Evolutionary conservation across 2,888 invertebrate genomes (phyloP).

Genomic region (Melieria omissa): DNA sequence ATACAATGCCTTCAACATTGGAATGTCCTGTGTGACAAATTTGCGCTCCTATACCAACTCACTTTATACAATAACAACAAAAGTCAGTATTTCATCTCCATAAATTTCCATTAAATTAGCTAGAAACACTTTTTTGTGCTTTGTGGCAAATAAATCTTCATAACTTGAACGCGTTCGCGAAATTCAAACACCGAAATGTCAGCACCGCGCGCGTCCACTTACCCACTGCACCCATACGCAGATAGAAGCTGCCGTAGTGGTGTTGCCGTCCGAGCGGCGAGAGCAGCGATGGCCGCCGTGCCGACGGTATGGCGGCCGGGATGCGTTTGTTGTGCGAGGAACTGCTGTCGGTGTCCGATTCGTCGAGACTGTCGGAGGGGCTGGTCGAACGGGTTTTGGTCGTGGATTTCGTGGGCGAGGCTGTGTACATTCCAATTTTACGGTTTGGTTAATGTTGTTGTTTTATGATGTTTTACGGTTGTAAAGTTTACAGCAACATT

Average conservation of each 20-base stretch:
- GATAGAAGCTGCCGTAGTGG: slow-evolving; percentile 92
- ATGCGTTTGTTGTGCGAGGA: slow-evolving; percentile 62
- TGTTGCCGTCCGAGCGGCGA: slow-evolving; percentile 72
- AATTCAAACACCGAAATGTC: not conserved
- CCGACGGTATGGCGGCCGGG: slow-evolving; percentile 67
- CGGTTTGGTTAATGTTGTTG: not conserved
- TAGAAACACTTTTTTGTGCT: slow-evolving; percentile 20
- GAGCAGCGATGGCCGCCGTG: slow-evolving; percentile 68
- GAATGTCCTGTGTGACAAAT: too few species aligned
- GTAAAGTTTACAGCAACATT: too few species aligned
- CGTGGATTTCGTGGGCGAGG: slow-evolving; percentile 61
- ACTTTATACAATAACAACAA: not conserved
- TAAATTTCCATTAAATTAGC: slow-evolving; percentile 35
- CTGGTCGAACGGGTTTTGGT: slow-evolving; percentile 57
- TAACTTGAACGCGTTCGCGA: slow-evolving; percentile 24
- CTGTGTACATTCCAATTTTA: slow-evolving; percentile 42
- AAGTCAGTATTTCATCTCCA: slow-evolving; percentile 9
- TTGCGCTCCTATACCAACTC: not conserved
- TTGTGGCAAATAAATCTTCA: slow-evolving; percentile 38
- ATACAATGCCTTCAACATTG: too few species aligned
- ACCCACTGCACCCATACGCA: slow-evolving; percentile 93
- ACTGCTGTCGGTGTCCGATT: slow-evolving; percentile 68
- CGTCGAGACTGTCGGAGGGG: slow-evolving; percentile 72
- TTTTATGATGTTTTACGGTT: not conserved
- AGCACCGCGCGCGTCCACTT: slow-evolving; percentile 56